A percentile compares a stretch with the other conserved stretches of the same genome.
Evolutionary conservation across 2,797 vertebrate genomes (phyloP).

Genomic region (Bucorvus abyssinicus): DNA sequence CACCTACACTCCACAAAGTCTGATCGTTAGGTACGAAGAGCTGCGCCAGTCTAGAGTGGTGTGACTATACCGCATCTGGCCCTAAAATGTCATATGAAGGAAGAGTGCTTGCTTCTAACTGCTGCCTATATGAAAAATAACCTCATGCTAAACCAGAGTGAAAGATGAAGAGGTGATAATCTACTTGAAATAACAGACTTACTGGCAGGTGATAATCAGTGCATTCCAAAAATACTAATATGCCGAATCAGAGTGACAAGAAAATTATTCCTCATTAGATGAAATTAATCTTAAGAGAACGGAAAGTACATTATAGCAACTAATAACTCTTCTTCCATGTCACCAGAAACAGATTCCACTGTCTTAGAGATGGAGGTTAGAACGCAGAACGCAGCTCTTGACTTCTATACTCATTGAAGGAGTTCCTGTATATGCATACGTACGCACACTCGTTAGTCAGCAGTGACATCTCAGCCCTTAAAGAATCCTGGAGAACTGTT

Average conservation of each 20-base stretch:
- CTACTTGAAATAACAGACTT: constrained; percentile 6
- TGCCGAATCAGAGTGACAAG: not conserved
- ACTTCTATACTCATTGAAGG: constrained; percentile 27
- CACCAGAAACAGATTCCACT: constrained; percentile 10
- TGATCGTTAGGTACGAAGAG: not conserved
- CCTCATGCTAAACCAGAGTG: not conserved
- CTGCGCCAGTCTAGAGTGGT: not conserved
- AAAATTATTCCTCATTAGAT: constrained; percentile 48
- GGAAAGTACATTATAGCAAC: constrained; percentile 5
- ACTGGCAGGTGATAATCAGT: constrained; percentile 38
- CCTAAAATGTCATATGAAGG: not conserved
- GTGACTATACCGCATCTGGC: not conserved
- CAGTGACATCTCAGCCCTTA: constrained; percentile 69
- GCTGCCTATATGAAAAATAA: not conserved
- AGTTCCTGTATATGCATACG: constrained; percentile 63
- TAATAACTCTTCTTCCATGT: constrained; percentile 3
- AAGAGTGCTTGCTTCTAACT: not conserved
- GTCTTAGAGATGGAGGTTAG: constrained; percentile 1
- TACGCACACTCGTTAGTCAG: constrained; percentile 39
- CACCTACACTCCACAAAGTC: not conserved
- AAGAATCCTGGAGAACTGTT: constrained; percentile 70
- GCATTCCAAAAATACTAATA: constrained; percentile 46
- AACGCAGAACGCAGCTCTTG: constrained; percentile 13
- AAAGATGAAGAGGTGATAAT: not conserved
- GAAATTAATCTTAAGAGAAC: constrained; percentile 45